Base-by-base conservation (phyloP, 2,797 vertebrate genomes). In the Enteromius anoplus region DNA sequence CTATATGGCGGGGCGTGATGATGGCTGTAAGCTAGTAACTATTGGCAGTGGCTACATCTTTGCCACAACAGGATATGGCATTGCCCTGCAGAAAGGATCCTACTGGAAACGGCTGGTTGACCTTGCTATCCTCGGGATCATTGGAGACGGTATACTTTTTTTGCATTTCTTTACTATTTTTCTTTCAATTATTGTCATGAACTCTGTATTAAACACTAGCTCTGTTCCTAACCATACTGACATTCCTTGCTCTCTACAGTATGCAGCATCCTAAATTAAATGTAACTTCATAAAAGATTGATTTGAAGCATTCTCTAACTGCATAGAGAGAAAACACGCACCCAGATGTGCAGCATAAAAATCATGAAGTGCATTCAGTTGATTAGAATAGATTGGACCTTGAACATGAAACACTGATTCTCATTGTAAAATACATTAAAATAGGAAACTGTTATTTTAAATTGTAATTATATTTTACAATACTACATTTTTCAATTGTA, bases 31-130 rank as follows among this genome's bases (percentile, higher is more conserved):
- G 84, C 95, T 99, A 88, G 98, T 99, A 82, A 99, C 98, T 83
- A 99, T 99, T 10, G 98, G 98, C 86, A 99, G 97, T 0, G 98
- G 98, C 5, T 99, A 99, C 92, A 96, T 99, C 93, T 99, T 99
- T 79, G 98, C 98, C 86, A 99, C 98, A 37, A 99, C 98, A 0
- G 98, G 98, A 68, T 99, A 99, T 0, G 98, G 98, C 9, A 99
- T 99, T 40, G 98, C 98, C 2, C 94, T 99, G 75, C 98, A 99
- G 93, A 99, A 99, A 83, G 97, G 97, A 19, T 99, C 98, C 5
- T 96, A 96, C 75, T 99, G 98, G 98, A 99, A 99, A 84, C 95
- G 98, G 1, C 95, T 95, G 29, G 97, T 99, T 1, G 98, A 99
- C 89, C 92, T 99, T 21, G 98, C 98, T 66, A 96, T 99, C 78